phyloP scores from a whole-genome alignment of 2,888 invertebrate genomes.

The Drosophila parthenogenetica region DNA sequence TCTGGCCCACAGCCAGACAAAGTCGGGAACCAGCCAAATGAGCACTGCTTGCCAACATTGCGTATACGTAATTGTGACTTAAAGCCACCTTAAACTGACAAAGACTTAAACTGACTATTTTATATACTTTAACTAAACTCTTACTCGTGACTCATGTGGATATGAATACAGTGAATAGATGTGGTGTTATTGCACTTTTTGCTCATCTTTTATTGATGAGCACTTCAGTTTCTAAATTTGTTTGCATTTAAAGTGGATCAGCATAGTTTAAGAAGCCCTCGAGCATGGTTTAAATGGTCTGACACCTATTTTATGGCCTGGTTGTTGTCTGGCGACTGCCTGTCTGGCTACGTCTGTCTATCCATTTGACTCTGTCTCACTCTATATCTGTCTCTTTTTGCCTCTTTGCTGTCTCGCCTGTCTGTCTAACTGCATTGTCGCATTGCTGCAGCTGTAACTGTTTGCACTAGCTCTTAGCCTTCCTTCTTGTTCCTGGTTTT shows the following conservation, averaged over 20 bases:
- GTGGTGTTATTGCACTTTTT: not conserved
- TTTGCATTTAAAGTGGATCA: slow-evolving; percentile 1
- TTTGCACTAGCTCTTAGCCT: slow-evolving; percentile 13
- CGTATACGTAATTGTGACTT: slow-evolving; percentile 47
- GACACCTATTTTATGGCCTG: slow-evolving; percentile 39
- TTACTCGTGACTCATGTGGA: not conserved
- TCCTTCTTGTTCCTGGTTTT: slow-evolving; percentile 8
- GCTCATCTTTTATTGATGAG: slow-evolving; percentile 1
- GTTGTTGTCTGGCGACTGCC: slow-evolving; percentile 37
- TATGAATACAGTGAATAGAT: not conserved
- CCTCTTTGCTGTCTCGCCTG: slow-evolving; percentile 28
- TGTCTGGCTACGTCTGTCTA: slow-evolving; percentile 43
- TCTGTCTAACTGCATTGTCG: slow-evolving; percentile 66
- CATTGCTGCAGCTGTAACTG: slow-evolving; percentile 59
- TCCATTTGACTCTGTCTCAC: slow-evolving; percentile 35
- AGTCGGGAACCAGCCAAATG: slow-evolving; percentile 10
- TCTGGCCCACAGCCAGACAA: slow-evolving; percentile 20
- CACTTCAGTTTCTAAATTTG: slow-evolving; percentile 1
- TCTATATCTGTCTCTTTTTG: slow-evolving; percentile 22
- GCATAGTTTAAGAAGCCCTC: slow-evolving; percentile 9
- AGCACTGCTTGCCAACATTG: slow-evolving; percentile 25
- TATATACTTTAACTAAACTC: not conserved
- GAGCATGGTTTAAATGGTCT: slow-evolving; percentile 24
- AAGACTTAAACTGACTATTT: not conserved
- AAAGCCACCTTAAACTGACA: slow-evolving; percentile 20